A percentile compares a stretch with the other conserved stretches of the same genome.
Conservation (phyloP, 2,113 vertebrate genomes). For the Cyanoderma ruficeps region DNA sequence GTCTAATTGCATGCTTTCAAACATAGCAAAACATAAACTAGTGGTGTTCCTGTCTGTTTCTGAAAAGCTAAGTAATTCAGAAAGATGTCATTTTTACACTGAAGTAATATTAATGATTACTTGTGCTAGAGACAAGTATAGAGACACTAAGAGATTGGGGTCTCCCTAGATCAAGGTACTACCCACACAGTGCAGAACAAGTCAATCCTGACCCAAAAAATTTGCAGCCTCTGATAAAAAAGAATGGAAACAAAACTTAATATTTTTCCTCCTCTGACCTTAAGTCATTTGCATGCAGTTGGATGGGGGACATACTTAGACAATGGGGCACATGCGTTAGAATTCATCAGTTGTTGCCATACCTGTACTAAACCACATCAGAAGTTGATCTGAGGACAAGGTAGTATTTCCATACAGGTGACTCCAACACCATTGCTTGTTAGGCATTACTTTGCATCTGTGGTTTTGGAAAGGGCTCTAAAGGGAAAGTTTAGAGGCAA, state of each 20-base stretch:
- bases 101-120: neutral
- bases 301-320: neutral
- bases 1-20: constrained; percentile 53
- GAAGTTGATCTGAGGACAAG: neutral
- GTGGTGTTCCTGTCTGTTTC: neutral
- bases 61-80: neutral
- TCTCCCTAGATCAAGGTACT: neutral
- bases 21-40: constrained; percentile 3
- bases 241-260: neutral
- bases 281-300: neutral
- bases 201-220: neutral
- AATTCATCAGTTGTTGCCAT: neutral
- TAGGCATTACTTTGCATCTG: neutral
- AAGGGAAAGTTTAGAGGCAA: neutral
- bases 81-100: neutral
- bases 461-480: neutral
- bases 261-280: neutral
- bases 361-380: neutral
- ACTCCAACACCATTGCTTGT: neutral
- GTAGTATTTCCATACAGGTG: neutral
- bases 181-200: neutral
- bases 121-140: neutral
- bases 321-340: neutral
- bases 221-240: neutral
- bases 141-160: neutral